Percentiles rank a stretch among this genome's conserved stretches.
Evolutionary conservation across 2,888 invertebrate species (phyloP).

Genomic region (Fragum sueziense): DNA sequence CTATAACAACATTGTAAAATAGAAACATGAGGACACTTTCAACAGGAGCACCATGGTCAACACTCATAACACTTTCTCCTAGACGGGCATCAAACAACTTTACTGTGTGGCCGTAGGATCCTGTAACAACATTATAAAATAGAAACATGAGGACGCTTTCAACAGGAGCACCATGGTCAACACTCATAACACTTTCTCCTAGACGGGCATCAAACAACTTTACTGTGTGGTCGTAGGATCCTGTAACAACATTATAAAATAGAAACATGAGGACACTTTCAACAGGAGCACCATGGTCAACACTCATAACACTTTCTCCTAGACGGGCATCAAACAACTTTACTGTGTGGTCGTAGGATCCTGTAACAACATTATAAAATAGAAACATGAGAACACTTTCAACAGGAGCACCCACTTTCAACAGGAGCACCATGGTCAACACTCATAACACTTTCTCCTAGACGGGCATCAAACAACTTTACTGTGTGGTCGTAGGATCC

Average conservation of each 20-base stretch:
- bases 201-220: background rate
- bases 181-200: background rate
- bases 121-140: too few species aligned
- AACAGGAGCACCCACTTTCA: background rate
- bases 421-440: background rate
- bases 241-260: too few species aligned
- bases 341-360: constrained; percentile 93
- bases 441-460: constrained; percentile 87
- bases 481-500: constrained; percentile 93
- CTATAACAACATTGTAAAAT: background rate
- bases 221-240: too few species aligned
- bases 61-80: background rate
- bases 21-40: constrained; percentile 94
- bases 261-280: too few species aligned
- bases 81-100: constrained; percentile 3
- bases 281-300: too few species aligned
- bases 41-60: constrained; percentile 94
- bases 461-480: constrained; percentile 93
- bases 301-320: constrained; percentile 86
- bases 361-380: constrained; percentile 60
- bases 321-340: constrained; percentile 94
- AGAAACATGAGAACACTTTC: too few species aligned
- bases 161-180: too few species aligned
- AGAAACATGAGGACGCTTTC: too few species aligned
- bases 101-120: constrained; percentile 20